phyloP scores from a whole-genome alignment of 2,113 vertebrate species.

The Lucifuga dentata region DNA sequence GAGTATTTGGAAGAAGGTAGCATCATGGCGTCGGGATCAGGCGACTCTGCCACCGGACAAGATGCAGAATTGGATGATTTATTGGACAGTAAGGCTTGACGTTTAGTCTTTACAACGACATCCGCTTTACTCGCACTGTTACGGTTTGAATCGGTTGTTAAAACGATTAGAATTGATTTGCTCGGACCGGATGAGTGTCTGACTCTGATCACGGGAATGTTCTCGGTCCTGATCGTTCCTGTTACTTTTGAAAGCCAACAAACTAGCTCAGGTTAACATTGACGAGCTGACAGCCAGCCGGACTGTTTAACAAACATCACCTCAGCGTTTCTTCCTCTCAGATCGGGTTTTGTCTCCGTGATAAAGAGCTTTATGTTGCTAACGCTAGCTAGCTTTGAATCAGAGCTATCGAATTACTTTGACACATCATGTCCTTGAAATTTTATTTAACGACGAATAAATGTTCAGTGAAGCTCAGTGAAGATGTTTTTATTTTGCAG shows the following conservation, averaged over 20 bases:
- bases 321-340: background rate
- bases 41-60: constrained; percentile 49
- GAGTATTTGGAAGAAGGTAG: constrained; percentile 37
- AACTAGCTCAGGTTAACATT: background rate
- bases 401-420: background rate
- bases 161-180: background rate
- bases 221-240: background rate
- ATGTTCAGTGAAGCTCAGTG: too few relatives aligned
- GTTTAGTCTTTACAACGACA: too few relatives aligned
- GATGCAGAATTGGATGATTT: constrained; percentile 84
- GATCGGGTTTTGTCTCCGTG: background rate
- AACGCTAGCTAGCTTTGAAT: background rate
- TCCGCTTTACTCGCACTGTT: background rate
- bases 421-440: background rate
- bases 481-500: too few relatives aligned
- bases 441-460: background rate
- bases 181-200: too few relatives aligned
- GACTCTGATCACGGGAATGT: too few relatives aligned
- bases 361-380: too few relatives aligned
- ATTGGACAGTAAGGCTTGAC: constrained; percentile 80
- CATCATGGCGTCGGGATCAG: constrained; percentile 80
- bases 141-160: background rate
- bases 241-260: too few relatives aligned
- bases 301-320: background rate
- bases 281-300: background rate